Evolutionary conservation across 2,888 invertebrate species (phyloP), one percentile per base, ranked within the genome.

Genomic region (Diarsia dahlii): DNA sequence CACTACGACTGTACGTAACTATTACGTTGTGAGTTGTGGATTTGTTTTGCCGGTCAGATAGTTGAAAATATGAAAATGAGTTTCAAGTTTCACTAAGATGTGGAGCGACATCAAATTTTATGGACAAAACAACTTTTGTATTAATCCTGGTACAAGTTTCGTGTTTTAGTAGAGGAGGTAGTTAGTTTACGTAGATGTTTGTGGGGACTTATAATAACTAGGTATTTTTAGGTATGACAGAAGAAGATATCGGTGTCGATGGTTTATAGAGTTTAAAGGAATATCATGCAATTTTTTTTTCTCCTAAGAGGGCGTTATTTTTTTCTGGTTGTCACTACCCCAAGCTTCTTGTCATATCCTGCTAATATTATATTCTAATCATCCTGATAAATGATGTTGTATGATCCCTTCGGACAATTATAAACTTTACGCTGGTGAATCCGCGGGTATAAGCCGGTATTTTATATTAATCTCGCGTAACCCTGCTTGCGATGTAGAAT

Each of bases 31-130:
- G 95, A 95, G 94, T 95, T 95, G 95, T 95, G 94, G 95, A 94
- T 95, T 95, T 95, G 95, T 95, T 95, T 95, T 95, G 95, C 92
- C 91, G 92, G 90, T 92, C 94, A 93, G 92, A 94, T 93, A 91
- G 92, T 91, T 93, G 92, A 92, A 93, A 95, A 94, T 95, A 95
- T 95, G 95, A 95, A 94, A 95, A 95, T 95, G 92, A 94, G 95
- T 93, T 93, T 92, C 91, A 91, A 92, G 91, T 93, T 90, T 87
- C 89, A 82, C 79, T 74, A 88, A 88, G 88, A 88, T 85, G 89
- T 90, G 89, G 91, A 89, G 88, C 89, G 88, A 91, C 91, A 89
- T 88, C 87, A 89, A 90, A 91, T 91, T 92, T 92, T 91, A 92
- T 91, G 90, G 84, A 84, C 88, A 76, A 87, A 88, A 85, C 87